phyloP scores from a whole-genome alignment of 2,888 invertebrate species.

The Tricholauxania praeusta region DNA sequence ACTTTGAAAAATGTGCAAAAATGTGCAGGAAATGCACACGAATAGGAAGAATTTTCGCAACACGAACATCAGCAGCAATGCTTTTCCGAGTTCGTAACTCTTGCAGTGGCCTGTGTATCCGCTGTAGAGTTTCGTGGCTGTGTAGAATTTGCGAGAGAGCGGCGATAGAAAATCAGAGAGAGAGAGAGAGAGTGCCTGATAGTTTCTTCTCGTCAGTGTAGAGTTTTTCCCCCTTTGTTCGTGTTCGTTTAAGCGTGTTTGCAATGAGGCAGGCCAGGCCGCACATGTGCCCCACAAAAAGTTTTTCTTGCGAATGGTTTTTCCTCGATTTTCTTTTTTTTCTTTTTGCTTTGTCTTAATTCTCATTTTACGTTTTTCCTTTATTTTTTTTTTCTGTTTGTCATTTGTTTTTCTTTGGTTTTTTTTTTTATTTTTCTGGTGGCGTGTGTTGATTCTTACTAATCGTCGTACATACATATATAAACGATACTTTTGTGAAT shows the following conservation, averaged over 20 bases:
- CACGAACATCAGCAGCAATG: slow-evolving; percentile 9
- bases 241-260: slow-evolving; percentile 36
- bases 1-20: slow-evolving; percentile 28
- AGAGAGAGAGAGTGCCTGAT: neutral
- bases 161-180: no score
- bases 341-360: neutral
- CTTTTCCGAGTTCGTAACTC: slow-evolving; percentile 34
- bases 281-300: slow-evolving; percentile 35
- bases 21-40: slow-evolving; percentile 36
- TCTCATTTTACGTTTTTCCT: neutral
- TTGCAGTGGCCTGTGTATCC: slow-evolving; percentile 24
- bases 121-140: slow-evolving; percentile 24
- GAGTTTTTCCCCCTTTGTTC: slow-evolving; percentile 1
- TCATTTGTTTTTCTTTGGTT: neutral
- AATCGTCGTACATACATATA: neutral
- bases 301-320: slow-evolving; percentile 16
- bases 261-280: slow-evolving; percentile 40
- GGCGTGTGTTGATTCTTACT: slow-evolving; percentile 30
- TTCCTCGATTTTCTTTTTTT: slow-evolving; percentile 21
- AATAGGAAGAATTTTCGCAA: slow-evolving; percentile 6
- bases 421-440: slow-evolving; percentile 13
- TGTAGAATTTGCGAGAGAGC: slow-evolving; percentile 23
- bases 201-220: neutral
- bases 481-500: no score
- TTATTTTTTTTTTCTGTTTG: neutral